These are phyloP conservation scores for Poecile atricapillus DNA, from an alignment of 2,113 vertebrate genomes.

Conservation along the genomic window DNA sequence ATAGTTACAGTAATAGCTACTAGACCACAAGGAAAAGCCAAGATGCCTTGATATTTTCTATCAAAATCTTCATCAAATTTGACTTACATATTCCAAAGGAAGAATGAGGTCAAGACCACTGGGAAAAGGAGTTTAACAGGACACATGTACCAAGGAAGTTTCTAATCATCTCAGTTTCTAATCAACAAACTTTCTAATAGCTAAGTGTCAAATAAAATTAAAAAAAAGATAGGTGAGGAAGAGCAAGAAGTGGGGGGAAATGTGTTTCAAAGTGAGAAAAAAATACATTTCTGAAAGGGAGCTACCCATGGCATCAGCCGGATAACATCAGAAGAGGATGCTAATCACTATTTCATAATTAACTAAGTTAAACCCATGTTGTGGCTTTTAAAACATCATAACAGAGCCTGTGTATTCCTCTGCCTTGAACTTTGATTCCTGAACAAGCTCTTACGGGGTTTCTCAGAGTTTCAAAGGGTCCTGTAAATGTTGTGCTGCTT, in stretches of 20 bases:
- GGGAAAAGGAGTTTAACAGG: background rate
- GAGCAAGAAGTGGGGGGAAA: background rate
- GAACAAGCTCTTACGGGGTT: accelerated
- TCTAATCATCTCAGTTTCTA: background rate
- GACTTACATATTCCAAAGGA: background rate
- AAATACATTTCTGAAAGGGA: background rate
- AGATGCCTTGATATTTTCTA: background rate
- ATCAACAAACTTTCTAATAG: background rate
- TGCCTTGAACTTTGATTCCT: background rate
- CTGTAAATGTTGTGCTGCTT: background rate
- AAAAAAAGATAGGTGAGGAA: background rate
- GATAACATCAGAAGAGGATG: background rate
- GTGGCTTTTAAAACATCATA: background rate
- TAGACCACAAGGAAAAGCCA: background rate
- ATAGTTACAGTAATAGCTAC: background rate
- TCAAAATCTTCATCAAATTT: background rate
- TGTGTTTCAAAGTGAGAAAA: background rate
- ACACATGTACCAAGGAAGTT: background rate
- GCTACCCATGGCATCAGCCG: background rate
- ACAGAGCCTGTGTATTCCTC: background rate
- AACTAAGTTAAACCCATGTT: background rate
- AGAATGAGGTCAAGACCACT: background rate
- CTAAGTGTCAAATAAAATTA: background rate
- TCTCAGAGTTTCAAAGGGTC: background rate
- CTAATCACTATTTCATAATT: background rate